A percentile compares a stretch with the other conserved stretches of the same genome.
Conservation (phyloP, 2,888 invertebrate genomes). For the Thymelicus sylvestris region DNA sequence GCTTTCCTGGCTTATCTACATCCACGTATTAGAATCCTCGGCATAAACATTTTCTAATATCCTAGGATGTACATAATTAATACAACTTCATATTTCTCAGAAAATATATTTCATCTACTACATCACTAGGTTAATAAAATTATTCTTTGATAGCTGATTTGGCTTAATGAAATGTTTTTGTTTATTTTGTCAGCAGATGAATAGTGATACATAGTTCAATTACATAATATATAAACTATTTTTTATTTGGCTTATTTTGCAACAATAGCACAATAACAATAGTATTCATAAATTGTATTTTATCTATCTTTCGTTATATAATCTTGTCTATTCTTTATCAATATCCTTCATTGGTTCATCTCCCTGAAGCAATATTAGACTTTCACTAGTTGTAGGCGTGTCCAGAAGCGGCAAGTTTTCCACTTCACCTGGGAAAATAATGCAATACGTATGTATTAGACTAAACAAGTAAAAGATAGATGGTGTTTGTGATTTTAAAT, state of each 20-base stretch:
- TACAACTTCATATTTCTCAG: not conserved
- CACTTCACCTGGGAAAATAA: conserved; percentile 69
- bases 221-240: not conserved
- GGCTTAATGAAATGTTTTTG: not conserved
- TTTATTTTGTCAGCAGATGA: too few relatives aligned
- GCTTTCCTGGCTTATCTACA: too few relatives aligned
- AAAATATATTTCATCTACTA: conserved; percentile 18
- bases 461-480: too few relatives aligned
- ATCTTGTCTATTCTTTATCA: conserved; percentile 34
- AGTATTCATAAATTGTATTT: not conserved
- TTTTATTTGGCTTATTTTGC: not conserved
- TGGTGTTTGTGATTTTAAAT: too few relatives aligned
- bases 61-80: not conserved
- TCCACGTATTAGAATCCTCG: too few relatives aligned
- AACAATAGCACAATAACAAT: not conserved
- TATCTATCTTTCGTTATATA: not conserved
- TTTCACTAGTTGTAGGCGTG: conserved; percentile 69
- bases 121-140: not conserved
- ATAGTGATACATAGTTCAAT: too few relatives aligned
- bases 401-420: conserved; percentile 75
- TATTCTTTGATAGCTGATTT: not conserved
- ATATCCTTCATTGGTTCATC: conserved; percentile 59
- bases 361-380: conserved; percentile 66
- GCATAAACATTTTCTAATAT: not conserved
- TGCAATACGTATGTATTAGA: not conserved